Conservation (phyloP, 2,797 vertebrate genomes). For the Trachurus trachurus region DNA sequence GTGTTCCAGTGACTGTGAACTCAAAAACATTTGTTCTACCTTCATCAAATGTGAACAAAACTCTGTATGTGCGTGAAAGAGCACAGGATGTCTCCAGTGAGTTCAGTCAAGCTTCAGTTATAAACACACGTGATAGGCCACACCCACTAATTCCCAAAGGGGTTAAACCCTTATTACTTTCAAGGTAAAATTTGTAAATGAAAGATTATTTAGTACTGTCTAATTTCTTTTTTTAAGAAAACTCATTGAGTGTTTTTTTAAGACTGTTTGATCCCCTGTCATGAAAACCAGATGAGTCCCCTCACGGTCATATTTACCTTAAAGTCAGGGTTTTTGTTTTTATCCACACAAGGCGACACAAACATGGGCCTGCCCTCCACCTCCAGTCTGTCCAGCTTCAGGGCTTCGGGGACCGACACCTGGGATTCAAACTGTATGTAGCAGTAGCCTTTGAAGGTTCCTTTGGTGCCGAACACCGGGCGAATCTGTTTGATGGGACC, state of each 20-base stretch:
- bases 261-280: background rate
- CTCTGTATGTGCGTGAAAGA: too few species aligned
- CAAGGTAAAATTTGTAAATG: background rate
- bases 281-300: background rate
- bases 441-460: slow-evolving; percentile 93
- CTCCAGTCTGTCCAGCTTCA: slow-evolving; percentile 90
- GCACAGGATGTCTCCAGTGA: too few species aligned
- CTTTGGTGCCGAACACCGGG: slow-evolving; percentile 89
- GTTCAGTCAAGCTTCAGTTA: too few species aligned
- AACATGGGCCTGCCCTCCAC: slow-evolving; percentile 96
- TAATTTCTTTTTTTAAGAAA: background rate
- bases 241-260: background rate
- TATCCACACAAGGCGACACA: slow-evolving; percentile 96
- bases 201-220: background rate
- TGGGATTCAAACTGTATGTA: slow-evolving; percentile 93
- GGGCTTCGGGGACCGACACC: slow-evolving; percentile 85
- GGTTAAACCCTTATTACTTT: background rate
- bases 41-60: too few species aligned
- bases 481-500: slow-evolving; percentile 91
- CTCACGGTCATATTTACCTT: slow-evolving; percentile 86
- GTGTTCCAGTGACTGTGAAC: too few species aligned
- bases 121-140: too few species aligned
- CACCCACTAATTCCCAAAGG: too few species aligned
- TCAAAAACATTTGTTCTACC: too few species aligned
- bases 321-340: slow-evolving; percentile 96